phyloP scores from a whole-genome alignment of 2,888 invertebrate species.

The Mayetiola destructor region DNA sequence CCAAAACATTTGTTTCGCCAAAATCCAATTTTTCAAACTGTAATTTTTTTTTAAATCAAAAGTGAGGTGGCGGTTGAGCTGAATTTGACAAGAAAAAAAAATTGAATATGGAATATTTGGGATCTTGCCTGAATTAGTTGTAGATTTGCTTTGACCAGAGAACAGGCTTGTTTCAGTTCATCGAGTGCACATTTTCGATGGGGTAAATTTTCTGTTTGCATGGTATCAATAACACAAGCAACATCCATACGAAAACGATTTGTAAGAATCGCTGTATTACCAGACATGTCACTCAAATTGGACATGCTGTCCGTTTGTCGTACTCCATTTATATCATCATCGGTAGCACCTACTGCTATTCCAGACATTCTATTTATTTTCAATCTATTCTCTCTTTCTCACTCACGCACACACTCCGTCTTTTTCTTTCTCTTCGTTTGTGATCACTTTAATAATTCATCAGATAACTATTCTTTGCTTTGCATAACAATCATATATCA shows the following conservation, averaged over 20 bases:
- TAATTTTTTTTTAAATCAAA: slow-evolving; percentile 30
- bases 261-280: slow-evolving; percentile 34
- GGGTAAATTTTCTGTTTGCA: slow-evolving; percentile 52
- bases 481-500: too few species aligned
- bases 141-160: slow-evolving; percentile 61
- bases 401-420: too few species aligned
- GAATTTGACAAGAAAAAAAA: background rate
- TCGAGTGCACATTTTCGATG: slow-evolving; percentile 71
- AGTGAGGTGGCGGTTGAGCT: background rate
- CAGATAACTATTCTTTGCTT: too few species aligned
- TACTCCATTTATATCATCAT: slow-evolving; percentile 14
- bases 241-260: slow-evolving; percentile 67
- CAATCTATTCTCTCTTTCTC: too few species aligned
- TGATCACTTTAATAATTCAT: too few species aligned
- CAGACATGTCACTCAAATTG: slow-evolving; percentile 46
- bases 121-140: slow-evolving; percentile 63
- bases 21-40: slow-evolving; percentile 96
- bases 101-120: background rate
- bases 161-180: slow-evolving; percentile 68
- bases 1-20: slow-evolving; percentile 88
- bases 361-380: too few species aligned
- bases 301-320: slow-evolving; percentile 28
- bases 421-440: too few species aligned
- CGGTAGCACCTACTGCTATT: too few species aligned
- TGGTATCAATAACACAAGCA: slow-evolving; percentile 68